Evolutionary conservation across 1,140 invertebrate genomes (phyloP), one percentile per base, ranked within the genome.

Genomic region (Copidosoma floridanum): DNA sequence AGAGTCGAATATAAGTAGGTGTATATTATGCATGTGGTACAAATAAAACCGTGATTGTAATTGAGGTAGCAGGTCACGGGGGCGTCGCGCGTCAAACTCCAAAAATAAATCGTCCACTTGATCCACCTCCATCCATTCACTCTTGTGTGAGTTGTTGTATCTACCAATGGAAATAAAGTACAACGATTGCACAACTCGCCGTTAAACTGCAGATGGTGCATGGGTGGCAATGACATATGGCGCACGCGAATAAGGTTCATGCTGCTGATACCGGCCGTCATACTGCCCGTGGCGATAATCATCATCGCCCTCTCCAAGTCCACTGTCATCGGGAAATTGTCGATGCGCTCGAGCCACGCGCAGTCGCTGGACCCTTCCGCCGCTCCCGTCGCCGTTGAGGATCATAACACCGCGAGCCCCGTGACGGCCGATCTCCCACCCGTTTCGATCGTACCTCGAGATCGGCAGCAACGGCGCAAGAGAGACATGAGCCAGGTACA

Each of bases 151-250:
- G n/a, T n/a, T n/a, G n/a, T n/a, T n/a, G n/a, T n/a, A n/a, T n/a
- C n/a, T n/a, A n/a, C n/a, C n/a, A n/a, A n/a, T n/a, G n/a, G n/a
- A n/a, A n/a, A n/a, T n/a, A n/a, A n/a, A n/a, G n/a, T n/a, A n/a
- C n/a, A n/a, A n/a, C n/a, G n/a, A n/a, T n/a, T n/a, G n/a, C n/a
- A n/a, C n/a, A n/a, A n/a, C n/a, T n/a, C n/a, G n/a, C n/a, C n/a
- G n/a, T n/a, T n/a, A n/a, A n/a, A n/a, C n/a, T 35, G 27, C 60
- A 77, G 76, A 69, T 78, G 76, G 73, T 77, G 76, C 48, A 71
- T 73, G 63, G 74, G 72, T 21, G 71, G 72, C 41, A 75, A 69
- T 59, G 68, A 77, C 61, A 66, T 68, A 62, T 72, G 75, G 66
- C 66, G 75, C 14, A 70, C 72, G 16, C 67, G 76, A 46, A 68